Conservation (phyloP, 2,797 vertebrate genomes). For the Chaunax sp. region DNA sequence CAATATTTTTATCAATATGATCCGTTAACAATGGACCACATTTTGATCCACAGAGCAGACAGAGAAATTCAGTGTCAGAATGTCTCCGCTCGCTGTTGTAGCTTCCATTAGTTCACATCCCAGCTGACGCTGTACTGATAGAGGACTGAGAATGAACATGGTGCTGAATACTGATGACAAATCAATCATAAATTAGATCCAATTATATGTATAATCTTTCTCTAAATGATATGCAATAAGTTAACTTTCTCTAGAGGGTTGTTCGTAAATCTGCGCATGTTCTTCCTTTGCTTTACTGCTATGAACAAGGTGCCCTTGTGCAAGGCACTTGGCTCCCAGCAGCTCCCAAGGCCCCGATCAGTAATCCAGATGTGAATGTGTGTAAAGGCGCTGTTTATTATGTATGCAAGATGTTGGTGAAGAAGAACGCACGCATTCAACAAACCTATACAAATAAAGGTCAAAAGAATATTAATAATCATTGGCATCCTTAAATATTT, state of each 20-base stretch:
- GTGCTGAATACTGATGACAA: slow-evolving; percentile 25
- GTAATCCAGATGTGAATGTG: slow-evolving; percentile 28
- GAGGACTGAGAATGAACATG: slow-evolving; percentile 13
- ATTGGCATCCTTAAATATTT: slow-evolving; percentile 39
- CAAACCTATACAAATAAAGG: slow-evolving; percentile 55
- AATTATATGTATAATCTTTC: slow-evolving; percentile 38
- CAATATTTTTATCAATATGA: background rate
- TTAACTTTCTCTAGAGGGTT: slow-evolving; percentile 10
- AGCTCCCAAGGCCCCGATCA: slow-evolving; percentile 34
- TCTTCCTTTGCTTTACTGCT: slow-evolving; percentile 9
- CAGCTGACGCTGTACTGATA: background rate
- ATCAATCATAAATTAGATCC: slow-evolving; percentile 37
- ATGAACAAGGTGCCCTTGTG: slow-evolving; percentile 63
- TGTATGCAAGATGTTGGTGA: slow-evolving; percentile 11
- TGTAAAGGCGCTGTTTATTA: slow-evolving; percentile 17
- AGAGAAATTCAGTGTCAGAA: background rate
- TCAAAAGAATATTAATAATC: slow-evolving; percentile 60
- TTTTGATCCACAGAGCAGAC: background rate
- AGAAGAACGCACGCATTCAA: slow-evolving; percentile 20
- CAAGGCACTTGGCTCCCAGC: slow-evolving; percentile 40
- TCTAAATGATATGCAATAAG: slow-evolving; percentile 42
- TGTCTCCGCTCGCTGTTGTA: background rate
- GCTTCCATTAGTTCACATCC: background rate
- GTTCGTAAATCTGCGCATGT: slow-evolving; percentile 23
- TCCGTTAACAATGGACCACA: background rate